Evolutionary conservation across 2,888 invertebrate species (phyloP).

Genomic region (Xestia c-nigrum): DNA sequence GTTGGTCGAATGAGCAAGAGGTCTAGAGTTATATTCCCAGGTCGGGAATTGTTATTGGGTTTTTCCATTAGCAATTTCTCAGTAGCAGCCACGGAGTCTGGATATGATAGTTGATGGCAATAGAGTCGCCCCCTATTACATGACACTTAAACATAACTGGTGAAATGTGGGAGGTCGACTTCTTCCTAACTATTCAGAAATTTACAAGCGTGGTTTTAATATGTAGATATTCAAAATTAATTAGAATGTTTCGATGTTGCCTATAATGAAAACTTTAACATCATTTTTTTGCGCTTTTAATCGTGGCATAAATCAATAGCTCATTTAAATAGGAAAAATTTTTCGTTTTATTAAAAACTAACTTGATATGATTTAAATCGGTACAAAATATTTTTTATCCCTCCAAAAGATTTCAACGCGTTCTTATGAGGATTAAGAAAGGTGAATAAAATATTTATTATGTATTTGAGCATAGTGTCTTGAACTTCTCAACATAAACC

Average conservation of each 20-base stretch:
- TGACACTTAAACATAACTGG: not conserved
- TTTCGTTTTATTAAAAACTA: not conserved
- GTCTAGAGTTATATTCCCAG: not conserved
- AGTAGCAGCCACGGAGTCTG: no score
- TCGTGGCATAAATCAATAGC: not conserved
- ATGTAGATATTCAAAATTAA: not conserved
- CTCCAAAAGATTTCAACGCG: conserved; percentile 5
- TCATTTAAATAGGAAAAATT: not conserved
- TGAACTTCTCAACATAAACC: not conserved
- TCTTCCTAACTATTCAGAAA: not conserved
- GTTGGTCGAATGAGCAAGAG: not conserved
- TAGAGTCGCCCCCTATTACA: not conserved
- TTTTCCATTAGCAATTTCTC: not conserved
- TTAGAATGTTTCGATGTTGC: not conserved
- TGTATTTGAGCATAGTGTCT: not conserved
- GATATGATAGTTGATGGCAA: not conserved
- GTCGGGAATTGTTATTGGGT: not conserved
- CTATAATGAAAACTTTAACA: not conserved
- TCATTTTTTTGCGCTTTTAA: not conserved
- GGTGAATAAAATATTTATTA: not conserved
- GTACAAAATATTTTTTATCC: not conserved
- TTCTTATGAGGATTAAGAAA: not conserved
- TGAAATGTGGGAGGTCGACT: not conserved
- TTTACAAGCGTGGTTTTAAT: no score
- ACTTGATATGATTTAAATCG: not conserved